Evolutionary conservation across 2,888 invertebrate species (phyloP).

Genomic region (Altica lythri): DNA sequence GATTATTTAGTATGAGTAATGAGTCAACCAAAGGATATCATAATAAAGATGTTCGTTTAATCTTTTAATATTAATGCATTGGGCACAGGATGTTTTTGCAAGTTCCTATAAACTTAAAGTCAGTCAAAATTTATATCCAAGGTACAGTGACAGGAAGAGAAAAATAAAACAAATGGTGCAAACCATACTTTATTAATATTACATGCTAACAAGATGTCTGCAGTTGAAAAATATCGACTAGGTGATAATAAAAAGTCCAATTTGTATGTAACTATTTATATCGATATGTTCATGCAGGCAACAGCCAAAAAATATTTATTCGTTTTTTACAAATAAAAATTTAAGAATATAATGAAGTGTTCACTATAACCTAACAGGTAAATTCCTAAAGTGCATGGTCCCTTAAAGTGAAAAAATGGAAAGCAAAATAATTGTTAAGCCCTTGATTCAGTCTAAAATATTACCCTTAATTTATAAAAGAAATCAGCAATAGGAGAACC

Average conservation of each 20-base stretch:
- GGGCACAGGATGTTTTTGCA: too few relatives aligned
- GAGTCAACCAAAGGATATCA: too few relatives aligned
- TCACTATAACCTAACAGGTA: slow-evolving; percentile 16
- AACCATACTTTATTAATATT: slow-evolving; percentile 42
- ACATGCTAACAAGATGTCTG: slow-evolving; percentile 43
- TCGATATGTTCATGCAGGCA: slow-evolving; percentile 32
- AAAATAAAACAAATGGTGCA: slow-evolving; percentile 40
- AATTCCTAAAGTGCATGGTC: slow-evolving; percentile 29
- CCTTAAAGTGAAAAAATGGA: slow-evolving; percentile 23
- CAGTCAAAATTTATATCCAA: background rate
- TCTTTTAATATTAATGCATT: too few relatives aligned
- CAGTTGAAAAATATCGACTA: slow-evolving; percentile 27
- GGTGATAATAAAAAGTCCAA: slow-evolving; percentile 22
- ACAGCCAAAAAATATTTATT: slow-evolving; percentile 27
- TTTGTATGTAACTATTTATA: slow-evolving; percentile 9
- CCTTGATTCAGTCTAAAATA: slow-evolving; percentile 23
- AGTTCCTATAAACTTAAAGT: too few relatives aligned
- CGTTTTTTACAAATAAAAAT: slow-evolving; percentile 14
- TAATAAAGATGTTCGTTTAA: too few relatives aligned
- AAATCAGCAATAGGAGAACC: too few relatives aligned
- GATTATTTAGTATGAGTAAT: too few relatives aligned
- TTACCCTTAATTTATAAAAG: background rate
- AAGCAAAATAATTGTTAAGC: slow-evolving; percentile 22
- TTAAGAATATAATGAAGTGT: slow-evolving; percentile 17
- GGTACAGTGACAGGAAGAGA: slow-evolving; percentile 17